Base-by-base conservation (phyloP, 2,888 invertebrate genomes). In the Patella ulyssiponensis region DNA sequence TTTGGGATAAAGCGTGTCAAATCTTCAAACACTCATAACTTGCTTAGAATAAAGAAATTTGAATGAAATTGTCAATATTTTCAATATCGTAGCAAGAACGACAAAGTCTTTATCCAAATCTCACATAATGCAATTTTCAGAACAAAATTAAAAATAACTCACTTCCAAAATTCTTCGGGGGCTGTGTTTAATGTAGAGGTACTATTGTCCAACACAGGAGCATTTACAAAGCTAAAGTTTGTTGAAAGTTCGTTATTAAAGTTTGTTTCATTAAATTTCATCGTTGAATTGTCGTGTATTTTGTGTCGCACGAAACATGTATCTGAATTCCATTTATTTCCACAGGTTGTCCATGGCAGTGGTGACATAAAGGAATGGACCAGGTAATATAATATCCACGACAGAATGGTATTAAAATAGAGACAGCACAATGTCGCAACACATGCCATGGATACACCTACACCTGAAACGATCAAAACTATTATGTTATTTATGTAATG, bases 371-470 rank as follows among this genome's bases (percentile, higher is more conserved):
- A 95, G 89, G 97, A 97, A 89, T 96, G 96, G 92, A 96, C 96
- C 81, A 97, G 94, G 90, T 97, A 97, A 92, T 95, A 97, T 93
- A 97, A 96, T 89, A 97, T 97, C 98, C 98, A 98, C 73, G 97
- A 97, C 88, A 98, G 97, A 92, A 98, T 98, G 85, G 97, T 97
- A 90, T 98, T 98, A 93, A 98, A 98, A 92, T 98, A 98, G 77
- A 98, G 93, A 3, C 96, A 96, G 80, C 98, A 97, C 92, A 97
- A 96, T 85, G 97, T 95, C 2, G 97, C 96, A 81, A 97, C 97
- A 3, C 92, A 86, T 17, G 92, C 90, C 77, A 93, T 93, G 44
- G 92, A 91, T 85, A 91, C 92, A 1, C 93, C 93, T 64, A 93
- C 90, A 56, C 93, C 94, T 94, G 86, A 1, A 73, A 44, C 58